A percentile compares a stretch with the other conserved stretches of the same genome.
Evolutionary conservation across 2,888 invertebrate genomes (phyloP).

Genomic region (Shargacucullia verbasci): DNA sequence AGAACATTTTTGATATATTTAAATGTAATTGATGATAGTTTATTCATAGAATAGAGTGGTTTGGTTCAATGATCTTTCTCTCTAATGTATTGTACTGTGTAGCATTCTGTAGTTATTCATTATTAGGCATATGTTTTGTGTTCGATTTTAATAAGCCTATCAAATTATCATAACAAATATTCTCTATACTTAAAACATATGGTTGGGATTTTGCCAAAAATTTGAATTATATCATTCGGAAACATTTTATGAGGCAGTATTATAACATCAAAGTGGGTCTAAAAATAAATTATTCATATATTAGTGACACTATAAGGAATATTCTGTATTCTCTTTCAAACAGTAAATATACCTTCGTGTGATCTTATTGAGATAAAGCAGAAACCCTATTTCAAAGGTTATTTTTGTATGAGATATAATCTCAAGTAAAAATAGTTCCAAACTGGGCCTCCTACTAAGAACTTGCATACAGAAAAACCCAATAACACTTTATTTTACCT

Average conservation of each 20-base stretch:
- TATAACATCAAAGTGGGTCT: slow-evolving; percentile 32
- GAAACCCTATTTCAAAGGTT: too few relatives aligned
- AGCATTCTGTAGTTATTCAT: background rate
- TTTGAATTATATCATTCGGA: slow-evolving; percentile 37
- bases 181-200: slow-evolving; percentile 6
- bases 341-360: background rate
- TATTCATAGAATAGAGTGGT: slow-evolving; percentile 37
- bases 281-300: slow-evolving; percentile 5
- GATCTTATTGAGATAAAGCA: background rate
- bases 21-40: slow-evolving; percentile 44
- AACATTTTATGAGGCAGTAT: slow-evolving; percentile 32
- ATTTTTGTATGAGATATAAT: too few relatives aligned
- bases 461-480: too few relatives aligned
- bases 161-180: slow-evolving; percentile 26
- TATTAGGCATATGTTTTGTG: background rate
- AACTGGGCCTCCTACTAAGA: too few relatives aligned
- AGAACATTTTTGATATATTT: slow-evolving; percentile 63
- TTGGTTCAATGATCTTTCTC: slow-evolving; percentile 3
- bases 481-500: too few relatives aligned
- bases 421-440: too few relatives aligned
- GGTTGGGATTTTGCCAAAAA: slow-evolving; percentile 41
- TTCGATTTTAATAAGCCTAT: background rate
- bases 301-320: background rate
- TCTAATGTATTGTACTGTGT: background rate
- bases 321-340: background rate